phyloP scores from a whole-genome alignment of 2,113 vertebrate species.

The Herpailurus yagouaroundi region DNA sequence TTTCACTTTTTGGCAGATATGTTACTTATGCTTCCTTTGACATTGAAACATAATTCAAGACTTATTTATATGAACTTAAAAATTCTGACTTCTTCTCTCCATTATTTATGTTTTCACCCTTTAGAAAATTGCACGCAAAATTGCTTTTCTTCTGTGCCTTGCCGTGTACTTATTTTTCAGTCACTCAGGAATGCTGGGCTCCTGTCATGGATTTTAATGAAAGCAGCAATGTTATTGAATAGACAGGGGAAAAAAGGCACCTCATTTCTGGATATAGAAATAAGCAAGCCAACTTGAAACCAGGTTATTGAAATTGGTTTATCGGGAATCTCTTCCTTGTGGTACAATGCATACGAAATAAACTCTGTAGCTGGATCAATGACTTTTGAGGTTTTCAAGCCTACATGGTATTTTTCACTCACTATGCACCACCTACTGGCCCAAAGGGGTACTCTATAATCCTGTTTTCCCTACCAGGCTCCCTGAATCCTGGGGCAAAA shows the following conservation, averaged over 20 bases:
- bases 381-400: neutral
- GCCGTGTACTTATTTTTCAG: conserved; percentile 3
- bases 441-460: neutral
- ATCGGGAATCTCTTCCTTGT: neutral
- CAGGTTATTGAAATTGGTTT: neutral
- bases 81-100: neutral
- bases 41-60: conserved; percentile 6
- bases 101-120: neutral
- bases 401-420: neutral
- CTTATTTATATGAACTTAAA: conserved; percentile 21
- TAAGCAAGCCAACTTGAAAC: conserved; percentile 34
- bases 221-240: conserved; percentile 46
- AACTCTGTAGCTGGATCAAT: neutral
- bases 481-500: neutral
- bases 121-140: neutral
- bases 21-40: neutral
- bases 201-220: conserved; percentile 33
- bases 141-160: conserved; percentile 5
- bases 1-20: neutral
- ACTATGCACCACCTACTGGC: conserved; percentile 33
- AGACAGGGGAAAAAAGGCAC: neutral
- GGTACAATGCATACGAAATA: neutral
- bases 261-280: neutral
- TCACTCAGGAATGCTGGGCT: neutral
- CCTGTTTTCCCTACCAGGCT: neutral